A percentile compares a stretch with the other conserved stretches of the same genome.
Evolutionary conservation across 2,797 vertebrate genomes (phyloP).

Genomic region (Danio choprae): DNA sequence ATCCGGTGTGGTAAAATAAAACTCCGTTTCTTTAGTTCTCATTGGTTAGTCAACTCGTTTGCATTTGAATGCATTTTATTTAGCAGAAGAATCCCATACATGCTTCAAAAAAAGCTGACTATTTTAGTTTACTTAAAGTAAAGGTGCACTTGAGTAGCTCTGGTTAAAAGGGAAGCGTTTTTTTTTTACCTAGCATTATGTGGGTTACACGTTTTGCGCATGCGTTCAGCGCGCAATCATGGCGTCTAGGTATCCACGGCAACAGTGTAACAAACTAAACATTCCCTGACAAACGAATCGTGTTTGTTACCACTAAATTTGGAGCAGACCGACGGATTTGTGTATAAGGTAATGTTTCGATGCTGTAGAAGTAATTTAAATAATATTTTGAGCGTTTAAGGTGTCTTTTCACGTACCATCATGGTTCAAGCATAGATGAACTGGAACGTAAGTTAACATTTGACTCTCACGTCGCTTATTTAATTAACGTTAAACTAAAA

Average conservation of each 20-base stretch:
- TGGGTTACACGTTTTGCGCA: conserved; percentile 21
- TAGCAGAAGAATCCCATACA: no score
- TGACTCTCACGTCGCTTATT: not conserved
- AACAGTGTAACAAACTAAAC: conserved; percentile 38
- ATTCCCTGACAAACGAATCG: not conserved
- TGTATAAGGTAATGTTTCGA: not conserved
- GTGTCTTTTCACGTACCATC: not conserved
- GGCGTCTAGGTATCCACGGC: conserved; percentile 52
- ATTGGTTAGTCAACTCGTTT: no score
- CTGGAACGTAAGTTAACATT: not conserved
- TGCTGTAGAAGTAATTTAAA: not conserved
- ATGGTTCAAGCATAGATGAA: not conserved
- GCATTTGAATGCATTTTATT: no score
- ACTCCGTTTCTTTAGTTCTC: no score
- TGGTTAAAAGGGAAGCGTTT: no score
- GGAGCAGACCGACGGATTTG: not conserved
- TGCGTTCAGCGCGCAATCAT: not conserved
- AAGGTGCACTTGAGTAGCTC: no score
- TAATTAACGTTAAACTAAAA: not conserved
- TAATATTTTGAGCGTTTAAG: not conserved
- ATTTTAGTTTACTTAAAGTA: no score
- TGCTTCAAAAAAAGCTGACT: no score
- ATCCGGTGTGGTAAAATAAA: no score
- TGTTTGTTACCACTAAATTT: not conserved
- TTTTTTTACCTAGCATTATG: no score